Percentiles rank a stretch among this genome's conserved stretches.
Conservation (phyloP, 2,797 vertebrate species). For the Cuniculus paca region DNA sequence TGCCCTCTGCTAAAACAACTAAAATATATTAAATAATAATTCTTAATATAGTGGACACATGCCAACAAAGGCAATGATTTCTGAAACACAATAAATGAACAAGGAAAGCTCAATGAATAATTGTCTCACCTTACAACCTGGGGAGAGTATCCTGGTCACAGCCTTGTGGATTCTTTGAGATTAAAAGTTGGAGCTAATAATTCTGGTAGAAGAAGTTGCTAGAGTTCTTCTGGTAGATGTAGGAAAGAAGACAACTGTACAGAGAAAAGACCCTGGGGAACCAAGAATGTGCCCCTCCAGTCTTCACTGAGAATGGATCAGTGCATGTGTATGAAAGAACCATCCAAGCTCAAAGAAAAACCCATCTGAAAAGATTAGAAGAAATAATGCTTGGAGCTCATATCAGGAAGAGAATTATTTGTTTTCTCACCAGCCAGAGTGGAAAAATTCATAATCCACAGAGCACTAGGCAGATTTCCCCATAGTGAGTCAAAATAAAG, state of each 20-base stretch:
- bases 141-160: background rate
- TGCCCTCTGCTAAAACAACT: background rate
- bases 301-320: background rate
- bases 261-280: background rate
- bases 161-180: background rate
- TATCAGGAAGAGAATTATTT: background rate
- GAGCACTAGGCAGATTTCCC: background rate
- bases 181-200: background rate
- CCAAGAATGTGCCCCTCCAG: background rate
- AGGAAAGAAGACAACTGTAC: background rate
- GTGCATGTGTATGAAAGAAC: background rate
- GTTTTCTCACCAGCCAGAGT: background rate
- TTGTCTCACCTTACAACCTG: background rate
- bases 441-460: slow-evolving; percentile 1
- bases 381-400: background rate
- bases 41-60: background rate
- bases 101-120: background rate
- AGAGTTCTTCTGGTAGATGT: background rate
- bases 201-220: background rate
- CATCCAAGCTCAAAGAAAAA: background rate
- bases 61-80: background rate
- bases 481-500: slow-evolving; percentile 15
- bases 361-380: background rate
- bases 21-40: background rate
- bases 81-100: background rate